Evolutionary conservation across 2,888 invertebrate genomes (phyloP).

Genomic region (Drosophila maculinotata): DNA sequence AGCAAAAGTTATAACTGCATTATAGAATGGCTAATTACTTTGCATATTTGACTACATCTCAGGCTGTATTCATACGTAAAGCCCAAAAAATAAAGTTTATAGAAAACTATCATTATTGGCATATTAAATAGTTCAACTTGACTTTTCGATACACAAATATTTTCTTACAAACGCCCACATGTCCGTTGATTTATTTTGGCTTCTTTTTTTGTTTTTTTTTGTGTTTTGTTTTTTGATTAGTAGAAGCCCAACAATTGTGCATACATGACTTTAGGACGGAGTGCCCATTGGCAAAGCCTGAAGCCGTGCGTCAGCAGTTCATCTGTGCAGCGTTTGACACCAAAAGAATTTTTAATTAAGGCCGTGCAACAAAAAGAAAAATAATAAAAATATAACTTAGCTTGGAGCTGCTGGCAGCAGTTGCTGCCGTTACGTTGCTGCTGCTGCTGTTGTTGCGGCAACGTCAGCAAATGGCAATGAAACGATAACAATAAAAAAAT

Average conservation of each 20-base stretch:
- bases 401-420: conserved; percentile 38
- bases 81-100: too few relatives aligned
- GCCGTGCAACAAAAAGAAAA: conserved; percentile 40
- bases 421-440: conserved; percentile 17
- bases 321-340: conserved; percentile 59
- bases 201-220: too few relatives aligned
- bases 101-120: too few relatives aligned
- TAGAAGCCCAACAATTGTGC: conserved; percentile 21
- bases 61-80: too few relatives aligned
- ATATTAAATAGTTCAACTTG: too few relatives aligned
- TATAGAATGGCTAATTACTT: too few relatives aligned
- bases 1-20: too few relatives aligned
- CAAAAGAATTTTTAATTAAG: conserved; percentile 75
- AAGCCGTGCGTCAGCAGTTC: conserved; percentile 35
- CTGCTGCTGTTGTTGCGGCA: conserved; percentile 32
- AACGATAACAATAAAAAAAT: conserved; percentile 65
- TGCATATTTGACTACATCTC: too few relatives aligned
- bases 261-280: conserved; percentile 8
- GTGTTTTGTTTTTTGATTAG: not conserved
- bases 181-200: too few relatives aligned
- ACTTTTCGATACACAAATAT: too few relatives aligned
- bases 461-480: conserved; percentile 66
- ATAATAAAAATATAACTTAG: conserved; percentile 31
- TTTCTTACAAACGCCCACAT: too few relatives aligned
- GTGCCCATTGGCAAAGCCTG: conserved; percentile 36